Base-by-base conservation (phyloP, 1,140 invertebrate species). In the Drosophila pachea region DNA sequence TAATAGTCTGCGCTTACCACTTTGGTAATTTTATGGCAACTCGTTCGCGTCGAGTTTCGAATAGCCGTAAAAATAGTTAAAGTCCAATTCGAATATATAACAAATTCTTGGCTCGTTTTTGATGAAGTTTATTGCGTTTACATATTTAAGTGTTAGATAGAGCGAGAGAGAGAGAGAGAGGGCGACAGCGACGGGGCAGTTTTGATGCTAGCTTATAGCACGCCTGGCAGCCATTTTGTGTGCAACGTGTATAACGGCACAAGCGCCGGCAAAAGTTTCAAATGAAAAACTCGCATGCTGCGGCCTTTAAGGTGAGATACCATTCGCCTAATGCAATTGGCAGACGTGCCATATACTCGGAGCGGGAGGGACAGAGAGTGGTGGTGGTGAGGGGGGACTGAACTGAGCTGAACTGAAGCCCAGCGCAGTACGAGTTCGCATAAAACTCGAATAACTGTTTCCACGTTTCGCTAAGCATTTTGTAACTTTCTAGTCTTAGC, bases 301-400 rank as follows among this genome's bases (percentile, higher is more conserved):
- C 64, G 67, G 76, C 81, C 76, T 76, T 86, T 81, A 69, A 81
- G 77, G 70, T 86, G 76, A 86, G 81, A 74, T 77, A 81, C 82
- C 81, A 81, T 86, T 86, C 71, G 74, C 50, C 78, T 86, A 86
- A 84, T 84, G 81, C 82, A 81, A 86, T 86, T 77, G 81, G 61
- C 70, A 76, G 54, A 86, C 68, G 66, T 76, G 64, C 65, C 31
- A 16, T 0, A 5, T 14, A 7, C 2, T 0, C 40, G 4, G 0
- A 11, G 1, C 12, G n/a, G 12, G 40, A 22, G 22, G 3, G 22
- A 22, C 1, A 22, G 22, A 22, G 22, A 22, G 22, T 2, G 22
- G n/a, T n/a, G n/a, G n/a, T n/a, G 3, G 22, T 1, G 22, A 22
- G 22, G 3, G 22, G 22, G 22, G 22, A n/a, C n/a, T n/a, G n/a